These are phyloP conservation scores for Poeciliopsis retropinna DNA, from an alignment of 2,113 vertebrate species.

Conservation along the genomic window DNA sequence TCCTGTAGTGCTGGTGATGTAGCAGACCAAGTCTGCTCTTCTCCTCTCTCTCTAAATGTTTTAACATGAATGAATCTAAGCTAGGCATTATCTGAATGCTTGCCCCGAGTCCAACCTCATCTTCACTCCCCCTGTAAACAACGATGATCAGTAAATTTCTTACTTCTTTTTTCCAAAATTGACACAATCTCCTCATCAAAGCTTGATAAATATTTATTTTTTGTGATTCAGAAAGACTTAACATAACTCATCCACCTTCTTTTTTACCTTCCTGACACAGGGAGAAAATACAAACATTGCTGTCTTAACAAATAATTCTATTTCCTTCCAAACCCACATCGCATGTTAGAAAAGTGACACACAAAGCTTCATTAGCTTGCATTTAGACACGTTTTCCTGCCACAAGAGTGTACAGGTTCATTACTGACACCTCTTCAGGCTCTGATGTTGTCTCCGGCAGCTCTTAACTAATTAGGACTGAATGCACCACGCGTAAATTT, in stretches of 20 bases:
- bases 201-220: not conserved
- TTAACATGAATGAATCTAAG: slow-evolving; percentile 24
- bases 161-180: not conserved
- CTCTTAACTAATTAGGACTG: not conserved
- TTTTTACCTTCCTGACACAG: not conserved
- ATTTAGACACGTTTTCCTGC: not conserved
- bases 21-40: slow-evolving; percentile 45
- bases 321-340: not conserved
- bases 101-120: not conserved
- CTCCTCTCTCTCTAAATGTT: slow-evolving; percentile 31
- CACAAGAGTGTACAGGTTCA: not conserved
- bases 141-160: not conserved
- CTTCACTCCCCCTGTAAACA: not conserved
- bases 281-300: not conserved
- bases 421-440: not conserved
- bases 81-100: not conserved
- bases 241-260: too few relatives aligned
- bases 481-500: not conserved
- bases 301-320: not conserved
- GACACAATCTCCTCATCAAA: not conserved
- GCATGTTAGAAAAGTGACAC: not conserved
- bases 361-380: not conserved
- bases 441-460: not conserved
- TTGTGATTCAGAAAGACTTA: not conserved
- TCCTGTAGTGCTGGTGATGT: slow-evolving; percentile 60